Evolutionary conservation across 2,888 invertebrate species (phyloP), one percentile per base, ranked within the genome.

Genomic region (Meloe dianella): DNA sequence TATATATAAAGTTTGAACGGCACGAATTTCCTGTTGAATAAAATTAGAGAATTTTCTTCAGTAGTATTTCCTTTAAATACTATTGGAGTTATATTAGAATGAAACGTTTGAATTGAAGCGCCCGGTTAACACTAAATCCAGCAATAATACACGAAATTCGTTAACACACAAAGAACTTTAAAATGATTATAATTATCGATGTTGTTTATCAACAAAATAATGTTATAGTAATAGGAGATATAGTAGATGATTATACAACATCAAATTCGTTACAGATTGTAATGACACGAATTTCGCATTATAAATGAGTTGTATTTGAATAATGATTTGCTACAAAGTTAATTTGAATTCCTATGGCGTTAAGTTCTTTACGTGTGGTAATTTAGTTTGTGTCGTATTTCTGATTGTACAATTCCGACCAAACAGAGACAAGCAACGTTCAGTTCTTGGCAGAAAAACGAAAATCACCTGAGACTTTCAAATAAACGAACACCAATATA

Each of bases 301-400:
- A 70, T 67, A 70, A 72, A 70, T 67, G 67, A 65, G 66, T 64
- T 65, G 57, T 62, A 64, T 70, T 67, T 71, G 71, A 71, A 70
- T 67, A 69, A 70, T 71, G 70, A 62, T 66, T 67, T 64, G 62
- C 63, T 61, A 60, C 56, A 54, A 61, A 67, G 71, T 67, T 73
- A 67, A 71, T 73, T 71, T 69, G 64, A 67, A 73, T 73, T 71
- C 71, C 60, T 51, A 65, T 64, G 57, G 67, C 71, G 73, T 69
- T 66, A 66, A 67, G 35, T 71, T 71, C 71, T 73, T 73, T 71
- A 67, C 65, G 67, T 70, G 69, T 65, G 63, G 65, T 71, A 73
- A 73, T 73, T 73, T 69, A 63, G 70, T 64, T 61, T n/a, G 56
- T 68, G 65, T 67, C 66, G 69, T 68, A 69, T 71, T 71, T 69